phyloP scores from a whole-genome alignment of 2,888 invertebrate genomes.

The Lymantria monacha region DNA sequence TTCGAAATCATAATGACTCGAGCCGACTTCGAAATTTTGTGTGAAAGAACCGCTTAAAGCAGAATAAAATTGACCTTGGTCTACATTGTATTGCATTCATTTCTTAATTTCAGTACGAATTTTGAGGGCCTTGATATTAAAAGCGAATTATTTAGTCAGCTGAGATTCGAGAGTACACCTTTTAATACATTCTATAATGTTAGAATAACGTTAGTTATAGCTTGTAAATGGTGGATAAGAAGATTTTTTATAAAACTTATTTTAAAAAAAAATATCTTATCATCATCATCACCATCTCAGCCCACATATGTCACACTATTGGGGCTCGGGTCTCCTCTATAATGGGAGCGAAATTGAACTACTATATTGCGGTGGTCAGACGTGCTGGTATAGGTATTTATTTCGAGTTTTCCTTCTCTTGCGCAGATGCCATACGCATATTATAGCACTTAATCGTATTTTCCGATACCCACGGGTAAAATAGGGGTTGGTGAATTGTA shows the following conservation, averaged over 20 bases:
- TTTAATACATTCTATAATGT: constrained; percentile 26
- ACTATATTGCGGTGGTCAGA: too few relatives aligned
- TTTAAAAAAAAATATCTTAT: too few relatives aligned
- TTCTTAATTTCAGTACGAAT: constrained; percentile 48
- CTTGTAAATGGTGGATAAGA: background rate
- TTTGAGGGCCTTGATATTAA: constrained; percentile 59
- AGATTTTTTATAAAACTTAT: background rate
- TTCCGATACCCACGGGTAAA: too few relatives aligned
- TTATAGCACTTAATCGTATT: too few relatives aligned
- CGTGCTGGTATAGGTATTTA: too few relatives aligned
- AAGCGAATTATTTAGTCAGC: constrained; percentile 42
- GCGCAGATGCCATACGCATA: too few relatives aligned
- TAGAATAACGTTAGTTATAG: background rate
- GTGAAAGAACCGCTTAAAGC: constrained; percentile 37
- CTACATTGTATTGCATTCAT: constrained; percentile 47
- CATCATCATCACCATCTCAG: too few relatives aligned
- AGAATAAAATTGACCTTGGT: constrained; percentile 47
- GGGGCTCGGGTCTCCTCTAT: too few relatives aligned
- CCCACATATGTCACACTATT: too few relatives aligned
- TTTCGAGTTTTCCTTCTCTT: too few relatives aligned
- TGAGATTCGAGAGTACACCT: constrained; percentile 45
- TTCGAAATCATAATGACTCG: constrained; percentile 14
- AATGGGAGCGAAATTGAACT: too few relatives aligned
- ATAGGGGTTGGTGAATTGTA: too few relatives aligned
- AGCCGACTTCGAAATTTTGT: constrained; percentile 15